phyloP scores from a whole-genome alignment of 2,113 vertebrate genomes.

The Hipposideros armiger region DNA sequence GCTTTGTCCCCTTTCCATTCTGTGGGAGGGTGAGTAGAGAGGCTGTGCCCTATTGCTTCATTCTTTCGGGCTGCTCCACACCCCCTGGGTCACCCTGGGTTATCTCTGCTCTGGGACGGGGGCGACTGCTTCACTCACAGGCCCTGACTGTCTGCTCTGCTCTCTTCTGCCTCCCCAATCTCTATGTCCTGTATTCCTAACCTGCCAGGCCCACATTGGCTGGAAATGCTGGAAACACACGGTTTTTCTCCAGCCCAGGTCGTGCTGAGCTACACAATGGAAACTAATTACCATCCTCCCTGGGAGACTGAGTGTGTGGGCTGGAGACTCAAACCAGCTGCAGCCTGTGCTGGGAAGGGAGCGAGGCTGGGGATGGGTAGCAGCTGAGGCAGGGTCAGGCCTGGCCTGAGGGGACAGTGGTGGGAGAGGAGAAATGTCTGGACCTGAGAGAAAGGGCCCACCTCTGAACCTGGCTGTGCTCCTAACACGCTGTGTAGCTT shows the following conservation, averaged over 20 bases:
- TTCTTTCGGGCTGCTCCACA: background rate
- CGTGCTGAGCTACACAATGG: constrained; percentile 57
- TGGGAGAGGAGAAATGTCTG: background rate
- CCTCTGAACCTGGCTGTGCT: background rate
- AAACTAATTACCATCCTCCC: constrained; percentile 69
- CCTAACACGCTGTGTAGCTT: background rate
- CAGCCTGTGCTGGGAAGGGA: background rate
- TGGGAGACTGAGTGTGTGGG: constrained; percentile 58
- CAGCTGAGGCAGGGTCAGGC: background rate
- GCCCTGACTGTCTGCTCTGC: background rate
- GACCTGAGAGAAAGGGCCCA: background rate
- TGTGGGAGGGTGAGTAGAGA: no score
- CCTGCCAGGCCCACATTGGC: constrained; percentile 60
- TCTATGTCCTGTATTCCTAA: constrained; percentile 4
- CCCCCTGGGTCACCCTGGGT: background rate
- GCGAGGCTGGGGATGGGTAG: background rate
- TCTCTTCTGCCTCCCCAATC: background rate
- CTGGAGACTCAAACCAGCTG: constrained; percentile 59
- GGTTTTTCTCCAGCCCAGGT: constrained; percentile 16
- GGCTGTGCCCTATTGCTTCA: rapidly evolving
- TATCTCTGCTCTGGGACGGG: background rate
- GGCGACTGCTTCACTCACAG: background rate
- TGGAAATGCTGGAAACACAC: background rate
- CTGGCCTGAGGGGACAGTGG: background rate
- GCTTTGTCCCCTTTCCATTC: background rate